These are phyloP conservation scores for Lycocerus yunnanus DNA, from an alignment of 2,888 invertebrate genomes.

Conservation along the genomic window DNA sequence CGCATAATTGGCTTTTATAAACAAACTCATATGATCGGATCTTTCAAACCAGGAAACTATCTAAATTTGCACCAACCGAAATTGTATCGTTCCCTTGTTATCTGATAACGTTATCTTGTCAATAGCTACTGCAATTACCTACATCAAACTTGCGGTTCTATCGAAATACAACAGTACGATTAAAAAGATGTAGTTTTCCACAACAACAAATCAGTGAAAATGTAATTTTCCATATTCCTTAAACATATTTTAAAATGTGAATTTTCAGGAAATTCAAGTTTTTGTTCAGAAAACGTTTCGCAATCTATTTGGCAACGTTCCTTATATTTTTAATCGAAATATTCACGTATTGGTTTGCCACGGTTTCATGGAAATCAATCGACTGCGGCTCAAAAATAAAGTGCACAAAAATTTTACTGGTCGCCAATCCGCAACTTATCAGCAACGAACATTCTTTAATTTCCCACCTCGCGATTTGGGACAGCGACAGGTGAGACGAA, in stretches of 20 bases:
- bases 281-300: neutral
- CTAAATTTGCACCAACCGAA: no score
- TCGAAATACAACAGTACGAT: no score
- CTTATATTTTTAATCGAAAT: constrained; percentile 46
- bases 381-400: constrained; percentile 44
- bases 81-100: neutral
- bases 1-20: no score
- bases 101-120: neutral
- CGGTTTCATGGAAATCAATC: constrained; percentile 45
- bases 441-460: constrained; percentile 77
- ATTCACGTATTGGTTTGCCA: constrained; percentile 46
- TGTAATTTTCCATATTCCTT: neutral
- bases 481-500: constrained; percentile 76
- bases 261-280: neutral
- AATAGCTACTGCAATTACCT: neutral
- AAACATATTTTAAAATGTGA: neutral
- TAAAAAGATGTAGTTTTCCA: neutral
- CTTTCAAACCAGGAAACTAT: no score
- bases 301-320: constrained; percentile 16
- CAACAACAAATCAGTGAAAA: neutral
- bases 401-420: constrained; percentile 55
- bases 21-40: no score
- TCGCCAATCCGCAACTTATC: constrained; percentile 92
- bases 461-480: constrained; percentile 78
- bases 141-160: neutral